Evolutionary conservation across 1,140 invertebrate genomes (phyloP), one percentile per base, ranked within the genome.

Genomic region (Lerema accius): DNA sequence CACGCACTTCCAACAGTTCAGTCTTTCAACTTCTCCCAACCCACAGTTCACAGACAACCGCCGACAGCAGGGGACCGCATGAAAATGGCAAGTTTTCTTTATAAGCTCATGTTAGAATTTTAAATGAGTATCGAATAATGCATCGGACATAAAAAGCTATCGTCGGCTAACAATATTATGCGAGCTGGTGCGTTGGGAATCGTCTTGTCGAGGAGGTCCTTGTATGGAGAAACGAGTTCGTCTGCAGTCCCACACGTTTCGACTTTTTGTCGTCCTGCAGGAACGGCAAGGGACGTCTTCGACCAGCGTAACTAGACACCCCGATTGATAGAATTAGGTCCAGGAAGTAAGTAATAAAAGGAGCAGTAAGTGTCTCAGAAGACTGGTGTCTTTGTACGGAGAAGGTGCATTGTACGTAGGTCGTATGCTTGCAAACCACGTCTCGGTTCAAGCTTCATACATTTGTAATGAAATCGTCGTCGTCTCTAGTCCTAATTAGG

Each of bases 81-180:
- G 74, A 81, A 86, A 90, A 90, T 90, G 87, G 87, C 87, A 58
- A 80, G 73, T 84, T 86, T 82, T 85, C 83, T 86, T 87, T 85
- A 85, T 86, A 86, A 78, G 82, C 61, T 80, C 78, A 86, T 81
- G 85, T 90, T 90, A 90, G 86, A 89, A 90, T 90, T 90, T 90
- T 87, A 90, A 90, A 90, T 90, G 87, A 89, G 84, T 83, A 84
- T 89, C 87, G 85, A 90, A 90, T 87, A 87, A 90, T 90, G 87
- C 84, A 89, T 85, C 78, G 80, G 80, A 80, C 82, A 87, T 89
- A 89, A 90, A 90, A 90, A 90, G 84, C 84, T 87, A 90, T 90
- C 85, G 82, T 73, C 78, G 65, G 76, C 86, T 86, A 89, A 89
- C 87, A 83, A 87, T 90, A 90, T 89, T 87, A 86, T 86, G 86